phyloP scores from a whole-genome alignment of 2,888 invertebrate species.

The Pachycephus smyrnensis region DNA sequence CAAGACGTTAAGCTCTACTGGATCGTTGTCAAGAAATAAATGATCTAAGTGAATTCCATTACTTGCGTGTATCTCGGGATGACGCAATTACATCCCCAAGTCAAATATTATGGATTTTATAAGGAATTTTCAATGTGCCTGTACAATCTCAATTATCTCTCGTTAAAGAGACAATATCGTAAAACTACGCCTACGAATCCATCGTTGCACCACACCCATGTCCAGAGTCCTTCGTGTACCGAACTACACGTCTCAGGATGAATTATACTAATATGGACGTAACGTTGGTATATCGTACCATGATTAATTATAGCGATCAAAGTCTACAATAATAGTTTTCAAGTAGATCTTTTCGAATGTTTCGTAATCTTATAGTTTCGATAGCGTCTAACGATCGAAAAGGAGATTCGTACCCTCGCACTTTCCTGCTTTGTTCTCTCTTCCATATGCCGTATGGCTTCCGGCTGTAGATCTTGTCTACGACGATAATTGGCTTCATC shows the following conservation, averaged over 20 bases:
- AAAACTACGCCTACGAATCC: background rate
- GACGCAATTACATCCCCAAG: background rate
- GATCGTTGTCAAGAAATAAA: background rate
- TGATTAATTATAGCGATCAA: background rate
- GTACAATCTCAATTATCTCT: background rate
- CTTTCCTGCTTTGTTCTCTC: slow-evolving; percentile 43
- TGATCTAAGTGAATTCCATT: background rate
- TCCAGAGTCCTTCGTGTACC: background rate
- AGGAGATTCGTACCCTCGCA: slow-evolving; percentile 35
- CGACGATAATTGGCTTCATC: slow-evolving; percentile 60
- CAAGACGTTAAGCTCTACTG: background rate
- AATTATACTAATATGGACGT: background rate
- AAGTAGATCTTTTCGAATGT: too few species aligned
- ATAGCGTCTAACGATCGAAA: background rate
- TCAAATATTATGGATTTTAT: too few species aligned
- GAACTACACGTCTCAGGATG: background rate
- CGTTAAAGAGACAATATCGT: background rate
- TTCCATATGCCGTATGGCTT: slow-evolving; percentile 67
- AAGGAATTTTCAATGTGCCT: background rate
- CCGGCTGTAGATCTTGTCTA: slow-evolving; percentile 60
- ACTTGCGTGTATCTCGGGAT: background rate
- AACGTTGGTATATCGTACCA: background rate
- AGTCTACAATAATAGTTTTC: background rate
- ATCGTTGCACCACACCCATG: background rate
- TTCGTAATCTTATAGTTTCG: background rate